phyloP scores from a whole-genome alignment of 92 coral and sea anemone genomes.

The Desmophyllum pertusum region DNA sequence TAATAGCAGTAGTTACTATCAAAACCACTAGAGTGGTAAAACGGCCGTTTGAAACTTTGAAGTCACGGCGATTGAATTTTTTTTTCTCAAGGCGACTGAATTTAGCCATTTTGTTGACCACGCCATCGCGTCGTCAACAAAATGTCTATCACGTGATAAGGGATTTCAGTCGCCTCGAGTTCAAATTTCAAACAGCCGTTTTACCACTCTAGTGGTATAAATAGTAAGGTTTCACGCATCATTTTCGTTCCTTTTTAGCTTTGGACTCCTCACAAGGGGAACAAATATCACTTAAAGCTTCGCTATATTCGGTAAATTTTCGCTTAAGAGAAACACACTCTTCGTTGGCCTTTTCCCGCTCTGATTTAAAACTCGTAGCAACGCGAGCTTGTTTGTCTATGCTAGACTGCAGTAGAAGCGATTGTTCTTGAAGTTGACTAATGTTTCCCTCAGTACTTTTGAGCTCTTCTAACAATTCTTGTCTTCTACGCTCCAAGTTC shows the following conservation, averaged over 20 bases:
- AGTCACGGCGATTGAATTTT: no score
- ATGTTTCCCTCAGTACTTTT: slow-evolving; percentile 31
- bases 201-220: no score
- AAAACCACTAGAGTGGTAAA: no score
- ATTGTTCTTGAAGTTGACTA: slow-evolving; percentile 31
- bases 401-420: slow-evolving; percentile 18
- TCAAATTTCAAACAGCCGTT: no score
- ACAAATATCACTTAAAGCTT: slow-evolving; percentile 55
- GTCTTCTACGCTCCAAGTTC: slow-evolving; percentile 19
- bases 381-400: slow-evolving; percentile 25
- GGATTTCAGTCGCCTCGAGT: no score
- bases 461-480: slow-evolving; percentile 43
- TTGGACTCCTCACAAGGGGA: not conserved
- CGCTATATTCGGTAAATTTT: slow-evolving; percentile 57
- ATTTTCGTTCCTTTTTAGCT: slow-evolving; percentile 35
- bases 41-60: no score
- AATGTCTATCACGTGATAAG: no score
- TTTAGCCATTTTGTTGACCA: no score
- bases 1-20: no score
- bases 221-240: no score
- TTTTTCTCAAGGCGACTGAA: no score
- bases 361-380: slow-evolving; percentile 25
- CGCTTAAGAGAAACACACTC: slow-evolving; percentile 42
- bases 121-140: no score
- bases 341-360: slow-evolving; percentile 38